A percentile compares a stretch with the other conserved stretches of the same genome.
Conservation (phyloP, 2,797 vertebrate genomes). For the Myripristis jacobus region DNA sequence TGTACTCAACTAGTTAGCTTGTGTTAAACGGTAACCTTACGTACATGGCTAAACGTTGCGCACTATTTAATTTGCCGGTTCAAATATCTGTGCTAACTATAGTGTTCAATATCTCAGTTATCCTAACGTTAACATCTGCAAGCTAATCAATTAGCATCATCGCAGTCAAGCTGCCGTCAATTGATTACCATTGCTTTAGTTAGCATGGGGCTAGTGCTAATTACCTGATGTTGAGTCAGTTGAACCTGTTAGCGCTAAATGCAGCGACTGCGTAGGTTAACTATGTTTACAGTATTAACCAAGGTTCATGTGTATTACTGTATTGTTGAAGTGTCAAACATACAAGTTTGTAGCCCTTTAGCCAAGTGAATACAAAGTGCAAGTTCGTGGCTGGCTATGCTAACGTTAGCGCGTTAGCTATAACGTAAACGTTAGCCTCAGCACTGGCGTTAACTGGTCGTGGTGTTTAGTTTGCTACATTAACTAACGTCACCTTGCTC, state of each 20-base stretch:
- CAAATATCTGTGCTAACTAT: rapidly evolving
- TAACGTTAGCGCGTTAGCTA: no score
- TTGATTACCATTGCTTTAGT: background rate
- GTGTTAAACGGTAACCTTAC: no score
- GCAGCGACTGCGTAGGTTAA: background rate
- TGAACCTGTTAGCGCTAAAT: background rate
- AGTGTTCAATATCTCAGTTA: no score
- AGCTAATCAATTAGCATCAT: slow-evolving; percentile 28
- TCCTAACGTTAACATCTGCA: background rate
- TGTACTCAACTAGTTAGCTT: no score
- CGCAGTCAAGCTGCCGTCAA: slow-evolving; percentile 16
- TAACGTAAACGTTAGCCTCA: background rate
- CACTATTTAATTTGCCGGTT: rapidly evolving
- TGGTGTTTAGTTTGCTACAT: background rate
- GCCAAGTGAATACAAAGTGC: no score
- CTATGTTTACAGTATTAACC: no score
- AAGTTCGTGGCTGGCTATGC: no score
- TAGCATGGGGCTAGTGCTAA: slow-evolving; percentile 13
- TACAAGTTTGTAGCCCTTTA: no score
- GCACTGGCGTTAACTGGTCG: background rate
- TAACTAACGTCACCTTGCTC: no score
- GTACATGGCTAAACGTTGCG: no score
- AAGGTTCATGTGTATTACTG: no score
- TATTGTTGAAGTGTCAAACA: no score
- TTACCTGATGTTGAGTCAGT: background rate